A percentile compares a stretch with the other conserved stretches of the same genome.
These are phyloP conservation scores for Heteromyza rotundicornis DNA, from an alignment of 2,888 invertebrate genomes.

Conservation along the genomic window DNA sequence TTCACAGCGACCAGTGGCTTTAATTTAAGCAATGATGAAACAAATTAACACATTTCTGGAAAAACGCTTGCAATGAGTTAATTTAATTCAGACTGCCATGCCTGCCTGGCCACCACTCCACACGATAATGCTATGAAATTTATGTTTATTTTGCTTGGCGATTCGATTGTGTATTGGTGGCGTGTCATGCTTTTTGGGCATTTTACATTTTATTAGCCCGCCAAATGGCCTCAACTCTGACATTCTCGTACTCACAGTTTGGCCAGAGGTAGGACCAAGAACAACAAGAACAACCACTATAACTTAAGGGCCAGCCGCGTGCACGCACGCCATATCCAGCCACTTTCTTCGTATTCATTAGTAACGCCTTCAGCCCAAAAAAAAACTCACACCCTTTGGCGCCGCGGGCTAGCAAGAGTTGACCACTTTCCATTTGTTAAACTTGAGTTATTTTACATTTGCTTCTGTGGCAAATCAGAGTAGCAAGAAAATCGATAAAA, in stretches of 20 bases:
- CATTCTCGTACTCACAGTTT: slow-evolving; percentile 29
- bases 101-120: too few relatives aligned
- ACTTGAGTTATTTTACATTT: not conserved
- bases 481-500: not conserved
- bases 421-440: not conserved
- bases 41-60: not conserved
- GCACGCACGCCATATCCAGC: not conserved
- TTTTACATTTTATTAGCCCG: slow-evolving; percentile 6
- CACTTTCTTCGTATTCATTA: slow-evolving; percentile 36
- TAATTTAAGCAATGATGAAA: slow-evolving; percentile 2
- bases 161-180: not conserved
- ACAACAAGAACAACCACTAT: not conserved
- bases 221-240: slow-evolving; percentile 40
- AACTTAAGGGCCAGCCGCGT: not conserved
- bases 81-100: too few relatives aligned
- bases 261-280: not conserved
- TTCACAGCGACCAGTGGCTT: too few relatives aligned
- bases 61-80: too few relatives aligned
- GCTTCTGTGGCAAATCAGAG: not conserved
- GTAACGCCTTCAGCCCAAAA: slow-evolving; percentile 48
- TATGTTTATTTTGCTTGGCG: not conserved
- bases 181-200: not conserved
- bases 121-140: slow-evolving; percentile 1
- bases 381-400: slow-evolving; percentile 16
- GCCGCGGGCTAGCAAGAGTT: not conserved